Evolutionary conservation across 2,113 vertebrate genomes (phyloP).

Genomic region (Hippocampus mohnikei): DNA sequence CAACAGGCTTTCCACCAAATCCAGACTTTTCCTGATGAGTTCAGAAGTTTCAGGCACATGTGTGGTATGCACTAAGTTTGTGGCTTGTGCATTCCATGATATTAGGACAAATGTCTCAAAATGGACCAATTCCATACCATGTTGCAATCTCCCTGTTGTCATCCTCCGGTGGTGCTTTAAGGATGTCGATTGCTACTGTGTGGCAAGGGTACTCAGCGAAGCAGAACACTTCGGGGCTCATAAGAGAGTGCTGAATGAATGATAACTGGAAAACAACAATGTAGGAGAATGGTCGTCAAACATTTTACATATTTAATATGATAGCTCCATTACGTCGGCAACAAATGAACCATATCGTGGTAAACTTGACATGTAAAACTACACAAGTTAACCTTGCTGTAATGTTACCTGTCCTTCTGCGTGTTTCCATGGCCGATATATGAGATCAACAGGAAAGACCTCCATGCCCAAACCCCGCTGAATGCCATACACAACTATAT

Average conservation of each 20-base stretch:
- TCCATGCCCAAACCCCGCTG: constrained; percentile 94
- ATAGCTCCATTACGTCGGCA: background rate
- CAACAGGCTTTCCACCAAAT: constrained; percentile 94
- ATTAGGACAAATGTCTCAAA: background rate
- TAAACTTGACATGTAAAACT: background rate
- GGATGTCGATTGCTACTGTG: constrained; percentile 92
- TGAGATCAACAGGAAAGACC: constrained; percentile 94
- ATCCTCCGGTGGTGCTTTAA: constrained; percentile 98
- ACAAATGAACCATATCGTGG: background rate
- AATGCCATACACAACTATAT: constrained; percentile 95
- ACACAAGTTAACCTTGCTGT: background rate
- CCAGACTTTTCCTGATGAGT: constrained; percentile 89
- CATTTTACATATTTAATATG: background rate
- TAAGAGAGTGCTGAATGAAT: constrained; percentile 96
- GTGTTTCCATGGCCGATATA: constrained; percentile 97
- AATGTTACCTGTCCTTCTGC: constrained; percentile 90
- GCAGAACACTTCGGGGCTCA: constrained; percentile 97
- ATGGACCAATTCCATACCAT: constrained; percentile 75
- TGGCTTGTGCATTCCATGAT: background rate
- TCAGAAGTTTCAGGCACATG: background rate
- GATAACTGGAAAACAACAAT: constrained; percentile 77
- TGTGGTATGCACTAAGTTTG: background rate
- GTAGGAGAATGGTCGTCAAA: background rate
- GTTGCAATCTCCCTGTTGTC: constrained; percentile 98
- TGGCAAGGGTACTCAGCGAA: constrained; percentile 97